Evolutionary conservation across 2,113 vertebrate species (phyloP), one percentile per base, ranked within the genome.

Genomic region (Rhinolophus ferrumequinum): DNA sequence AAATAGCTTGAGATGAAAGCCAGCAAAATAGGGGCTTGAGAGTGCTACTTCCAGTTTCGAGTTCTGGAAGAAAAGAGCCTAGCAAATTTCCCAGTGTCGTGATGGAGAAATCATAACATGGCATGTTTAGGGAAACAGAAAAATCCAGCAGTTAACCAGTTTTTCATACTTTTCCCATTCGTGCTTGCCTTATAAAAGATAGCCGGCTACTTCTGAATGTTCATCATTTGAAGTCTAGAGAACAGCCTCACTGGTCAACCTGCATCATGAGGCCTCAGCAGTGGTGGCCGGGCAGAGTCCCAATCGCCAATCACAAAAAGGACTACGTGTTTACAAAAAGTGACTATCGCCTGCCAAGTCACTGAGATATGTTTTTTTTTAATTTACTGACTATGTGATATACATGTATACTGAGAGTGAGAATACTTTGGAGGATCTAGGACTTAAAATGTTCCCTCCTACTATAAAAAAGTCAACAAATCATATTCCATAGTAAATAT

Each of bases 271-370:
- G 6, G 13, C 18, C 13, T 33, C 2, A 4, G 6, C 1, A 2
- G 6, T 38, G 16, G 6, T 4, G 5, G 26, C 24, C 5, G 13
- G 30, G 33, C 2, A 33, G 66, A 24, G 0, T 50, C 16, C 1
- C 1, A 3, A 30, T 9, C 35, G 15, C 6, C 19, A 75, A 26
- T 0, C 80, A 5, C 12, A 60, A 6, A 77, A 21, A 14, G 0
- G 22, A 44, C 11, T 60, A 0, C 24, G 35, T 26, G 30, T 90
- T 82, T 58, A 33, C 8, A 56, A 50, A 28, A 33, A 44, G 38
- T 80, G 35, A 15, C 30, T 12, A 8, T 0, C 6, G 9, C 26
- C 72, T 13, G 12, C 87, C 24, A 52, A 80, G 3, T 22, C 1
- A 41, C 1, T 14, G 52, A 21, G 6, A 54, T 24, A 44, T 24